Evolutionary conservation across 2,888 invertebrate species (phyloP).

Genomic region (Blera fallax): DNA sequence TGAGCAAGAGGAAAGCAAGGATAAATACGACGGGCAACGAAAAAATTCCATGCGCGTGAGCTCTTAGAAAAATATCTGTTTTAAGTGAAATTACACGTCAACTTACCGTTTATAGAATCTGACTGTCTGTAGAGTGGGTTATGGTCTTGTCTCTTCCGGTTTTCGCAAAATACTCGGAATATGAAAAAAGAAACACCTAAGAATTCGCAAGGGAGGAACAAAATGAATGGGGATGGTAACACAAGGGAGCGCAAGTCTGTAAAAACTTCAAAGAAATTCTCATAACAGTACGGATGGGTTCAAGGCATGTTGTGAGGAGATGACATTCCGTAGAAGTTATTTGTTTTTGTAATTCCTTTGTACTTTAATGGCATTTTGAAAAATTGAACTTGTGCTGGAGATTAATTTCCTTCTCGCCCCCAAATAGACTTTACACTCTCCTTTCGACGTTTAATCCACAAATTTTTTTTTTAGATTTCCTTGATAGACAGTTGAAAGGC

Average conservation of each 20-base stretch:
- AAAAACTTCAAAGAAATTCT: conserved; percentile 23
- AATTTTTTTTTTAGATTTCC: not conserved
- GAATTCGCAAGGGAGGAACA: not conserved
- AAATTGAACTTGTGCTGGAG: not conserved
- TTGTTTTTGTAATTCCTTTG: conserved; percentile 10
- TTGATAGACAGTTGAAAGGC: not conserved
- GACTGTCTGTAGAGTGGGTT: not conserved
- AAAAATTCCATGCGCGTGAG: not conserved
- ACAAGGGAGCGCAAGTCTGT: not conserved
- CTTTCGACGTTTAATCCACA: too few relatives aligned
- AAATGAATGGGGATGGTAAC: not conserved
- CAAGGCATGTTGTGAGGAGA: not conserved
- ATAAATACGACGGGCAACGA: not conserved
- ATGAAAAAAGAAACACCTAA: not conserved
- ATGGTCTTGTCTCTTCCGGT: conserved; percentile 9
- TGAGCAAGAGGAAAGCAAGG: not conserved
- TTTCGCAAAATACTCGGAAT: not conserved
- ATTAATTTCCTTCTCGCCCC: not conserved
- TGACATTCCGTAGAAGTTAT: not conserved
- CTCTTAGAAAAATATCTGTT: conserved; percentile 2
- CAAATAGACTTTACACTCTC: not conserved
- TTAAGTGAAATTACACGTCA: conserved; percentile 40
- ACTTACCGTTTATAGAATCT: conserved; percentile 21
- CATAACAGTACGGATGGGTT: not conserved
- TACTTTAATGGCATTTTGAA: conserved; percentile 20